Evolutionary conservation across 1,140 invertebrate genomes (phyloP).

Genomic region (Tenebrio molitor): DNA sequence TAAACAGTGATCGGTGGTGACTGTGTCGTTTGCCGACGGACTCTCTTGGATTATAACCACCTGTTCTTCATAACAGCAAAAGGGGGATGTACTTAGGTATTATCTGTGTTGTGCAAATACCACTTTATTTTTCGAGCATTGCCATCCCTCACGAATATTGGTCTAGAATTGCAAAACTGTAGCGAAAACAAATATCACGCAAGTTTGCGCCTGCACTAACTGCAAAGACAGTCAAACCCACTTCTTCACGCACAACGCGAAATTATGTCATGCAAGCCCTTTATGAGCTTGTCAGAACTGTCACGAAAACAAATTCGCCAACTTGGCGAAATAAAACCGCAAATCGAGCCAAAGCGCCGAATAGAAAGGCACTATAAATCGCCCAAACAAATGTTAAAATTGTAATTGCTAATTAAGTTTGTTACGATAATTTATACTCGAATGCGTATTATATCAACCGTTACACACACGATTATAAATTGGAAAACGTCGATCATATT

Average conservation of each 20-base stretch:
- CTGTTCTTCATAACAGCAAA: slow-evolving; percentile 26
- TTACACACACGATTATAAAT: slow-evolving; percentile 19
- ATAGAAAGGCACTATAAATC: slow-evolving; percentile 9
- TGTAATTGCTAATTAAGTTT: slow-evolving; percentile 35
- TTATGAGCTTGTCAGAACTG: too few relatives aligned
- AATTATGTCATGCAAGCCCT: too few relatives aligned
- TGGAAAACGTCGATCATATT: too few relatives aligned
- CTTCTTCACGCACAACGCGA: too few relatives aligned
- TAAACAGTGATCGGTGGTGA: slow-evolving; percentile 7
- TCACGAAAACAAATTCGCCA: too few relatives aligned
- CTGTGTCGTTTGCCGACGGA: slow-evolving; percentile 14
- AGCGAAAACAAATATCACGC: too few relatives aligned
- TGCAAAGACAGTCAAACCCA: not conserved
- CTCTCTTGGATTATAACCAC: slow-evolving; percentile 33
- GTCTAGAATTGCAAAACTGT: not conserved
- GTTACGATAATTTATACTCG: slow-evolving; percentile 24
- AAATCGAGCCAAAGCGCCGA: too few relatives aligned
- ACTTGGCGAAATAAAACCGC: not conserved
- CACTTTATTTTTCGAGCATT: too few relatives aligned
- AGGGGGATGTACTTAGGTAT: slow-evolving; percentile 43
- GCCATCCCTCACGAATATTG: not conserved
- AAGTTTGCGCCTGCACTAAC: too few relatives aligned
- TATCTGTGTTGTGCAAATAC: slow-evolving; percentile 9
- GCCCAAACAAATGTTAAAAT: slow-evolving; percentile 6
- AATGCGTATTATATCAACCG: not conserved